Conservation (phyloP, 2,888 invertebrate genomes). For the Allygus modestus region DNA sequence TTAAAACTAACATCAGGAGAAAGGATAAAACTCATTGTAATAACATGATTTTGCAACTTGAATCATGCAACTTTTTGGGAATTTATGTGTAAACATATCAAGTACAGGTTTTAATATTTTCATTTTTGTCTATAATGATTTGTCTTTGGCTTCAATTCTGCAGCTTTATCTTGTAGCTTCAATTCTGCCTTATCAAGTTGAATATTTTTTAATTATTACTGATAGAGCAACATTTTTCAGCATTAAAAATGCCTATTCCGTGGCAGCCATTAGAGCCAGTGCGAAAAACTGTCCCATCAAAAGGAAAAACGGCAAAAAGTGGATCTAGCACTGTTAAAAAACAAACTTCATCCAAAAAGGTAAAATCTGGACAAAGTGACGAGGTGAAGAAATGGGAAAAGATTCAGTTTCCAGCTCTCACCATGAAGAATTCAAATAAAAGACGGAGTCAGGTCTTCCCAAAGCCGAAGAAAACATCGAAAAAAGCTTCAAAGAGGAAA, state of each 20-base stretch:
- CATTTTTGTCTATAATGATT: too few species aligned
- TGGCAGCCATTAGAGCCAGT: neutral
- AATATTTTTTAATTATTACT: too few species aligned
- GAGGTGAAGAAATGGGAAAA: conserved; percentile 9
- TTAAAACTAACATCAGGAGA: too few species aligned
- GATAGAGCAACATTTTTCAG: too few species aligned
- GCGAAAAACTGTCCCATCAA: neutral
- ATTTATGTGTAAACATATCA: too few species aligned
- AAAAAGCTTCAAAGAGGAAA: conserved; percentile 21
- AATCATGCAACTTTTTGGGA: too few species aligned
- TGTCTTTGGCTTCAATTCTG: too few species aligned
- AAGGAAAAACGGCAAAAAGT: neutral
- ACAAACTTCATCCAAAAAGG: neutral
- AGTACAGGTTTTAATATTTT: too few species aligned
- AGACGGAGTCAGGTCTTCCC: neutral
- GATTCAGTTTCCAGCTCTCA: neutral
- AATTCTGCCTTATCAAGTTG: too few species aligned
- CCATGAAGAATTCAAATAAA: neutral
- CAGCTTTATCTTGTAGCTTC: too few species aligned
- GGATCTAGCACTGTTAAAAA: neutral
- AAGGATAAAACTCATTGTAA: too few species aligned
- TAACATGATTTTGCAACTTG: too few species aligned
- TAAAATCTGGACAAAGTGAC: neutral
- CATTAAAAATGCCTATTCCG: conserved; percentile 1
- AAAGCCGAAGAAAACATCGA: neutral